These are phyloP conservation scores for Caenorhabditis drosophilae DNA, from an alignment of 2,888 invertebrate species.

Conservation along the genomic window DNA sequence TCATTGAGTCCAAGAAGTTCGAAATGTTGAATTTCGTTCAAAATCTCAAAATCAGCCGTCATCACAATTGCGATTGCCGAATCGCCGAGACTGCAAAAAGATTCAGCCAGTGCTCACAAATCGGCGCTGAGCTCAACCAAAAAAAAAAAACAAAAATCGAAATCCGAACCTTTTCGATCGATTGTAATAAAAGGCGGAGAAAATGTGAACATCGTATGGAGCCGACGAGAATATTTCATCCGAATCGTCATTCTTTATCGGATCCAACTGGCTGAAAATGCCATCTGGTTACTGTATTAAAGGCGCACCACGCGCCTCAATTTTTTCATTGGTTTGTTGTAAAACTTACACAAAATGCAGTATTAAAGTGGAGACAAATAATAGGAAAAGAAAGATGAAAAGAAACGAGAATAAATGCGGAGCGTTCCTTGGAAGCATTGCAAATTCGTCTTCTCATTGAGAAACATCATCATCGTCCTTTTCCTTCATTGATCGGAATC, in stretches of 20 bases:
- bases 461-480: no score
- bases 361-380: slow-evolving; percentile 24
- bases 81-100: slow-evolving; percentile 18
- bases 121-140: not conserved
- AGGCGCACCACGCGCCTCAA: no score
- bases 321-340: not conserved
- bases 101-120: no score
- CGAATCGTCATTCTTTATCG: no score
- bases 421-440: slow-evolving; percentile 32
- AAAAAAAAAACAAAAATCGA: not conserved
- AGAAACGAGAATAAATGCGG: slow-evolving; percentile 24
- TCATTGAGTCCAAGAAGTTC: slow-evolving; percentile 17
- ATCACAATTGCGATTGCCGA: slow-evolving; percentile 18
- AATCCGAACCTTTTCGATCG: slow-evolving; percentile 28
- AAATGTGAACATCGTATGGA: slow-evolving; percentile 31
- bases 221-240: slow-evolving; percentile 14
- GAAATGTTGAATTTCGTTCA: slow-evolving; percentile 10
- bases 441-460: no score
- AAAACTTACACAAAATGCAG: slow-evolving; percentile 30
- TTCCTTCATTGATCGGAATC: no score
- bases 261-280: no score
- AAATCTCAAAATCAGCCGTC: slow-evolving; percentile 31
- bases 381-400: slow-evolving; percentile 24
- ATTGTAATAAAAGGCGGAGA: slow-evolving; percentile 25
- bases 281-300: no score